Evolutionary conservation across 2,797 vertebrate genomes (phyloP).

Genomic region (Nannoperca australis): DNA sequence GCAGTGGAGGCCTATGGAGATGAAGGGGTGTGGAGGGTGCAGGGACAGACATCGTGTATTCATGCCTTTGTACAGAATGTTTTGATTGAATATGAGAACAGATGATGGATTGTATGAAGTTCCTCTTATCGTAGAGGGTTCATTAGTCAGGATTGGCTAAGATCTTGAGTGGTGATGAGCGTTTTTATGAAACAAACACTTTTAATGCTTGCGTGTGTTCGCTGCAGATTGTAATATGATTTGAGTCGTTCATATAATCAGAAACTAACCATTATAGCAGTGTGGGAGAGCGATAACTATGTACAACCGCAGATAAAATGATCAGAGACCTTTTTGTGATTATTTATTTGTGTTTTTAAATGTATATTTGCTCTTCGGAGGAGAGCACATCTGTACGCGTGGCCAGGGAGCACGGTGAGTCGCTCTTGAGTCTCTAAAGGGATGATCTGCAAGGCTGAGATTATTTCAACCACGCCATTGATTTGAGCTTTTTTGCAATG

Average conservation of each 20-base stretch:
- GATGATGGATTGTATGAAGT: constrained; percentile 67
- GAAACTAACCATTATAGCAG: constrained; percentile 77
- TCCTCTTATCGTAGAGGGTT: constrained; percentile 55
- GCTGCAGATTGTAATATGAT: constrained; percentile 65
- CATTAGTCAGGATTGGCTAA: constrained; percentile 48
- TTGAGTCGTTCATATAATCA: constrained; percentile 66
- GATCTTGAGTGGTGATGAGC: constrained; percentile 39
- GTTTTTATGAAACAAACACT: constrained; percentile 69
- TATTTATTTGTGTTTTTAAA: constrained; percentile 86
- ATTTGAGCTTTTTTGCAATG: constrained; percentile 78
- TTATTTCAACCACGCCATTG: constrained; percentile 62
- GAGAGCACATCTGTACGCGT: constrained; percentile 50
- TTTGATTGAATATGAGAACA: constrained; percentile 59
- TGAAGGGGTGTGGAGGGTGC: constrained; percentile 17
- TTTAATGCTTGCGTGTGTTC: constrained; percentile 63
- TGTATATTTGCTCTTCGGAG: constrained; percentile 74
- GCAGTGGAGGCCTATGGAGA: constrained; percentile 21
- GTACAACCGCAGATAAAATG: constrained; percentile 60
- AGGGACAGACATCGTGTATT: constrained; percentile 43
- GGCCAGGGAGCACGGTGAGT: constrained; percentile 56
- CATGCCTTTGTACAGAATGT: constrained; percentile 81
- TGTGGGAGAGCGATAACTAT: constrained; percentile 50
- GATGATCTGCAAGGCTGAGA: constrained; percentile 78
- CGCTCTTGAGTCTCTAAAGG: constrained; percentile 81
- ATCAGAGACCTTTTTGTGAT: constrained; percentile 72